Evolutionary conservation across 2,113 vertebrate genomes (phyloP).

Genomic region (Neotragus moschatus): DNA sequence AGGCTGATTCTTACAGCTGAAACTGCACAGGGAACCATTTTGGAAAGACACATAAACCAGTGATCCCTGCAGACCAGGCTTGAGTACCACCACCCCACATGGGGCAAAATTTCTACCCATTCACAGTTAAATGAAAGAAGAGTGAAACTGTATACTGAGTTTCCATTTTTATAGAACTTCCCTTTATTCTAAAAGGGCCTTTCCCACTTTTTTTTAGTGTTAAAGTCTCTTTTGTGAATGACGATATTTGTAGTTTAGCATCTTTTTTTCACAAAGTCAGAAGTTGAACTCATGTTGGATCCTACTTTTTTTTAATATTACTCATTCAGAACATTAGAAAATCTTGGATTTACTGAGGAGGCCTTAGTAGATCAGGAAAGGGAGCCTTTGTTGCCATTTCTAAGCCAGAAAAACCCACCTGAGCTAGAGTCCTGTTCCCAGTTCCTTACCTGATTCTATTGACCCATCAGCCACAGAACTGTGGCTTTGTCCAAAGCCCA

Average conservation of each 20-base stretch:
- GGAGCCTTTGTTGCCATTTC: background rate
- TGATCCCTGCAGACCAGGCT: background rate
- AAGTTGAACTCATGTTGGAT: background rate
- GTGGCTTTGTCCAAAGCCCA: background rate
- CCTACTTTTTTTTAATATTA: background rate
- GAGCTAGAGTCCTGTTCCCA: background rate
- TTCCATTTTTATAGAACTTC: background rate
- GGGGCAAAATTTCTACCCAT: background rate
- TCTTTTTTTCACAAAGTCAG: background rate
- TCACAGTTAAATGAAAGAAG: slow-evolving; percentile 2
- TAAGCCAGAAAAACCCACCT: background rate
- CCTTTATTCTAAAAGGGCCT: background rate
- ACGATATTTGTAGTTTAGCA: background rate
- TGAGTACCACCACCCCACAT: background rate
- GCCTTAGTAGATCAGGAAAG: background rate
- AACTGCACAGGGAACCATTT: background rate
- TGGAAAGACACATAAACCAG: background rate
- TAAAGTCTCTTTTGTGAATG: background rate
- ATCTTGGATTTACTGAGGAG: background rate
- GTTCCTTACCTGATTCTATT: background rate
- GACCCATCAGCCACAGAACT: background rate
- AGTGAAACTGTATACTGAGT: background rate
- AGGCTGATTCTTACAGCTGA: background rate
- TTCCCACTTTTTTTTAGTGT: background rate
- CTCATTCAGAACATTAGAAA: background rate